Evolutionary conservation across 2,888 invertebrate genomes (phyloP).

Genomic region (Himalopsyche tibetana): DNA sequence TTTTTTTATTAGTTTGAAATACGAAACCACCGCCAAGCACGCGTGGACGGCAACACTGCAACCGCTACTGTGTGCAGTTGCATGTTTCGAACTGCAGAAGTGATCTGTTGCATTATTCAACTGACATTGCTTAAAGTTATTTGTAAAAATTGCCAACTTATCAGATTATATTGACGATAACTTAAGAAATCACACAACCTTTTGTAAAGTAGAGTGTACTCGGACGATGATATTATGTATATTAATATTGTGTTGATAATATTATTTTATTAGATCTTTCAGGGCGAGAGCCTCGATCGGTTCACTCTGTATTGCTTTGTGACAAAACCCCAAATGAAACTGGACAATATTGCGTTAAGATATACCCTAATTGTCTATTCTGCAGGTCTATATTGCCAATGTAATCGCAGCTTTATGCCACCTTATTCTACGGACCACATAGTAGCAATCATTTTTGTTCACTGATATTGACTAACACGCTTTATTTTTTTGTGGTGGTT

Average conservation of each 20-base stretch:
- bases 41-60: conserved; percentile 65
- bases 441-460: conserved; percentile 64
- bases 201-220: conserved; percentile 2
- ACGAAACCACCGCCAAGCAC: conserved; percentile 44
- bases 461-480: conserved; percentile 46
- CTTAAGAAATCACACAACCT: not conserved
- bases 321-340: conserved; percentile 53
- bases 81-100: conserved; percentile 64
- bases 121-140: conserved; percentile 32
- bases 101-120: not conserved
- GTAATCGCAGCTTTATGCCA: conserved; percentile 34
- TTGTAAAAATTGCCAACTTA: conserved; percentile 18
- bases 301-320: conserved; percentile 23
- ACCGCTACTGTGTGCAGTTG: conserved; percentile 67
- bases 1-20: conserved; percentile 48
- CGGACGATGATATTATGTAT: conserved; percentile 30
- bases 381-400: conserved; percentile 43
- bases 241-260: conserved; percentile 34
- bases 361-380: conserved; percentile 21
- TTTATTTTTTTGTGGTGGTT: conserved; percentile 47
- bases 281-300: conserved; percentile 6
- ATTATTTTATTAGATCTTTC: conserved; percentile 39
- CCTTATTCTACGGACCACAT: conserved; percentile 57
- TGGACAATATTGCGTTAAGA: conserved; percentile 41
- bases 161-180: not conserved